These are phyloP conservation scores for Physocephala rufipes DNA, from an alignment of 2,888 invertebrate genomes.

Conservation along the genomic window DNA sequence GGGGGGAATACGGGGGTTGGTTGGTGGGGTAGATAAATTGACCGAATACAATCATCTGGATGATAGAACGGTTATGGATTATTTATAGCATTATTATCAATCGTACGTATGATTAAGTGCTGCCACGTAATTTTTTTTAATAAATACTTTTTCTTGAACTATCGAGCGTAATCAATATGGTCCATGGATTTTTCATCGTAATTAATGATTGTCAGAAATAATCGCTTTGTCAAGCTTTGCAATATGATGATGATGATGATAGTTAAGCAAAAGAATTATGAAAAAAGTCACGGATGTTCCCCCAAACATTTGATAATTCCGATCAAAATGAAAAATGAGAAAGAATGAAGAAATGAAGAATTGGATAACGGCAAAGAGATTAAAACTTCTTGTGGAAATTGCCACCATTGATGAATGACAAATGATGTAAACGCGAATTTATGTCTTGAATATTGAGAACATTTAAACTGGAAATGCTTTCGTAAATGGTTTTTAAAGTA, in stretches of 20 bases:
- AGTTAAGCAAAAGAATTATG: background rate
- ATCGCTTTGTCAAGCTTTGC: background rate
- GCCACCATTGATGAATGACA: background rate
- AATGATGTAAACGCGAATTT: background rate
- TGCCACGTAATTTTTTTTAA: conserved; percentile 14
- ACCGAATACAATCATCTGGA: background rate
- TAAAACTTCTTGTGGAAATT: background rate
- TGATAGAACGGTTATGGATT: conserved; percentile 15
- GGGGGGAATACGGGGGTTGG: too few relatives aligned
- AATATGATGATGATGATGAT: background rate
- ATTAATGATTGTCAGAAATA: conserved; percentile 24
- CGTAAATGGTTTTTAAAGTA: background rate
- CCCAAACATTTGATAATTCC: background rate
- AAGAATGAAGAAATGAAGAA: background rate
- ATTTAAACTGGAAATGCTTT: background rate
- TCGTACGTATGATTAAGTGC: conserved; percentile 14
- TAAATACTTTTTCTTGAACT: conserved; percentile 7
- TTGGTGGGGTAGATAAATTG: too few relatives aligned
- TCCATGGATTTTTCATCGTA: conserved; percentile 9
- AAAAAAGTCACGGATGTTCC: background rate
- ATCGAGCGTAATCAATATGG: background rate
- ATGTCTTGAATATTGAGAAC: background rate
- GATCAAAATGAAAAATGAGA: background rate
- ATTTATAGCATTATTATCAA: conserved; percentile 24
- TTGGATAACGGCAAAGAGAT: background rate